phyloP scores from a whole-genome alignment of 2,113 vertebrate species.

The Gymnorhina tibicen region DNA sequence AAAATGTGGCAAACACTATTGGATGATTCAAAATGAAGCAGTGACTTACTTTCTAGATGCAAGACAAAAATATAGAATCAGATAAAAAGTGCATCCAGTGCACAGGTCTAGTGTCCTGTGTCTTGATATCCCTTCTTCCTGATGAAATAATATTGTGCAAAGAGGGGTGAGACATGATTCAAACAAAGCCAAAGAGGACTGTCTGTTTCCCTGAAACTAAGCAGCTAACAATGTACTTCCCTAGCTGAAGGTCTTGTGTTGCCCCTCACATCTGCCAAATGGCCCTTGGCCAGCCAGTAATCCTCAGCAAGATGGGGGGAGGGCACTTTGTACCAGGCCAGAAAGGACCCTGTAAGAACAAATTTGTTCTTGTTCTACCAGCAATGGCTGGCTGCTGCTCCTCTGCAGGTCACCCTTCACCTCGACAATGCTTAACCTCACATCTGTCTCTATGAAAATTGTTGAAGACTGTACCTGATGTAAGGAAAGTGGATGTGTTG shows the following conservation, averaged over 20 bases:
- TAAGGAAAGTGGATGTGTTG: not conserved
- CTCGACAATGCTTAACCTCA: not conserved
- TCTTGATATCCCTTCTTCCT: not conserved
- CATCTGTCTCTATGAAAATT: not conserved
- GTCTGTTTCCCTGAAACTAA: not conserved
- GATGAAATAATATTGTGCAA: not conserved
- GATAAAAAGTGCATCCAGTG: not conserved
- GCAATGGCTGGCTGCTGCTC: not conserved
- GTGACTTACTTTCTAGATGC: not conserved
- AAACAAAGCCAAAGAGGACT: not conserved
- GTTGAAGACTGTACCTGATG: not conserved
- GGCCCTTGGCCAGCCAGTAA: not conserved
- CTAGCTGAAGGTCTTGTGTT: not conserved
- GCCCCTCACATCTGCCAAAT: not conserved
- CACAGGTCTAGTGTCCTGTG: not conserved
- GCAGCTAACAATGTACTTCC: not conserved
- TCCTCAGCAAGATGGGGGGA: not conserved
- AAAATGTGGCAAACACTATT: not conserved
- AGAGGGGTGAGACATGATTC: not conserved
- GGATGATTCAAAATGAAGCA: not conserved
- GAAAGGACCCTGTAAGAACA: not conserved
- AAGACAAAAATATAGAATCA: not conserved
- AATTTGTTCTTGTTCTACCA: not conserved
- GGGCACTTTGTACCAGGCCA: not conserved
- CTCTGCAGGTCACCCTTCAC: not conserved